phyloP scores from a whole-genome alignment of 2,888 invertebrate species.

The Osmoderma eremita region DNA sequence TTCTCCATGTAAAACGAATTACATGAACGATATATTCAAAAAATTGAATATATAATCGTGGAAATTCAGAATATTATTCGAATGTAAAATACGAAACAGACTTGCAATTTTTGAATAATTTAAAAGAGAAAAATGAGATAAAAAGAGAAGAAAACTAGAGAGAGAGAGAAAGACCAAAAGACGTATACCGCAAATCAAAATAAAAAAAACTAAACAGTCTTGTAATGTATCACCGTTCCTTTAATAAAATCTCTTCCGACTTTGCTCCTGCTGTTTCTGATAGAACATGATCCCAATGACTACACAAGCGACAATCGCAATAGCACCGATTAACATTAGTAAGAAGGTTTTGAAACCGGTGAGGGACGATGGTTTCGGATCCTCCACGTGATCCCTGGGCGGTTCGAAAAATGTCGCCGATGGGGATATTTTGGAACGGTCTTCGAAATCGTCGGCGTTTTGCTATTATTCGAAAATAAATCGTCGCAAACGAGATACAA shows the following conservation, averaged over 20 bases:
- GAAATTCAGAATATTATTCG: neutral
- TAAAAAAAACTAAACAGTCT: slow-evolving; percentile 36
- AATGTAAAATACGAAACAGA: neutral
- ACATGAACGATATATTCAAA: neutral
- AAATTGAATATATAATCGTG: neutral
- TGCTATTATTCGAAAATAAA: slow-evolving; percentile 67
- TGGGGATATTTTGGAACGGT: slow-evolving; percentile 86
- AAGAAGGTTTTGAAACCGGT: slow-evolving; percentile 93
- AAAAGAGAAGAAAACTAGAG: slow-evolving; percentile 32
- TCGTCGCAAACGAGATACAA: slow-evolving; percentile 24
- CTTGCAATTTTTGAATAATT: slow-evolving; percentile 5
- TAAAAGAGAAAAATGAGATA: neutral
- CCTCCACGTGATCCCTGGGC: slow-evolving; percentile 90
- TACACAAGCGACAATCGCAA: slow-evolving; percentile 83
- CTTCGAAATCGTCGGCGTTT: slow-evolving; percentile 66
- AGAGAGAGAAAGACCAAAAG: no score
- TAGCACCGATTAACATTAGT: slow-evolving; percentile 83
- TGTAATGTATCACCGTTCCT: slow-evolving; percentile 15
- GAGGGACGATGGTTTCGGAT: slow-evolving; percentile 84
- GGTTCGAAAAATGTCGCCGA: slow-evolving; percentile 90
- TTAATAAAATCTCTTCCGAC: slow-evolving; percentile 86
- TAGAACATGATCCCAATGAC: slow-evolving; percentile 93
- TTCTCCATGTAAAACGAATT: no score
- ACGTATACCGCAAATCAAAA: slow-evolving; percentile 21
- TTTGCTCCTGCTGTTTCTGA: slow-evolving; percentile 90